phyloP scores from a whole-genome alignment of 2,888 invertebrate genomes.

The Lasioglossum morio region DNA sequence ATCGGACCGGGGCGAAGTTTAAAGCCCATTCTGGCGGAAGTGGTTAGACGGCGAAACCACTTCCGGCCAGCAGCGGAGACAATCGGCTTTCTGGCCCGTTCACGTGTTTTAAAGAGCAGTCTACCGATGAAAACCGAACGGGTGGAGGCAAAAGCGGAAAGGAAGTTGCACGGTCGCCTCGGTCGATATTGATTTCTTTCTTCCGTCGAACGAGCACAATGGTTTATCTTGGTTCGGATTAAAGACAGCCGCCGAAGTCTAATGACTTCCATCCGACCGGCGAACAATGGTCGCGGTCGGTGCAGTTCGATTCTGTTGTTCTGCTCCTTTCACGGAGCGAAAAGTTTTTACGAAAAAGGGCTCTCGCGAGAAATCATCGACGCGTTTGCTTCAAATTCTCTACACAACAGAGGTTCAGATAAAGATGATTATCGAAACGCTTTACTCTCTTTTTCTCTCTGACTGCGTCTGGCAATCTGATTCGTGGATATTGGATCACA shows the following conservation, averaged over 20 bases:
- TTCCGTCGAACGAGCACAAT: slow-evolving; percentile 26
- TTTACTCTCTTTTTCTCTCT: no score
- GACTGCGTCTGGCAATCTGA: no score
- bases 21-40: slow-evolving; percentile 65
- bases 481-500: no score
- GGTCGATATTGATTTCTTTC: slow-evolving; percentile 62
- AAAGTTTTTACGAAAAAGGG: not conserved
- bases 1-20: slow-evolving; percentile 51
- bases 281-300: not conserved
- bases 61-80: slow-evolving; percentile 69
- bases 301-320: not conserved
- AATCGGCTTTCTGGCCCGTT: slow-evolving; percentile 58
- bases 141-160: slow-evolving; percentile 41
- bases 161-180: slow-evolving; percentile 48
- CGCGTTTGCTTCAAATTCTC: slow-evolving; percentile 17
- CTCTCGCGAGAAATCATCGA: not conserved
- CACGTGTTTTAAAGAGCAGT: slow-evolving; percentile 61
- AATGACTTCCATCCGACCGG: slow-evolving; percentile 15
- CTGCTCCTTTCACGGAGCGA: not conserved
- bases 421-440: not conserved
- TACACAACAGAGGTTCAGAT: not conserved
- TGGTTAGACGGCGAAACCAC: slow-evolving; percentile 71
- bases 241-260: slow-evolving; percentile 4
- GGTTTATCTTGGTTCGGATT: slow-evolving; percentile 25
- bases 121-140: slow-evolving; percentile 64